These are phyloP conservation scores for Progne subis DNA, from an alignment of 2,113 vertebrate species.

Conservation along the genomic window DNA sequence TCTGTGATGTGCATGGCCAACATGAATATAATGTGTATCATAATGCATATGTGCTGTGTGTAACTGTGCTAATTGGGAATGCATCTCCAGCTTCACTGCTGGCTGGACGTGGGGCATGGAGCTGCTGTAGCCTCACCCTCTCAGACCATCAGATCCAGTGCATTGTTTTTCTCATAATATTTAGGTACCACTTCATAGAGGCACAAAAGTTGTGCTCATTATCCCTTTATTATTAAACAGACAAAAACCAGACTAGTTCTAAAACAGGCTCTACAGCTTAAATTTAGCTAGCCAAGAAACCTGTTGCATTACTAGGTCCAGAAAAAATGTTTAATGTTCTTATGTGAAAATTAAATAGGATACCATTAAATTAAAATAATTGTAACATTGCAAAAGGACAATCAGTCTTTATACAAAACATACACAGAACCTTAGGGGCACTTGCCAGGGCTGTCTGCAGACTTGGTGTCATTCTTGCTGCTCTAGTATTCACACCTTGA, in stretches of 20 bases:
- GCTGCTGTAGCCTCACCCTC: background rate
- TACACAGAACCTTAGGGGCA: background rate
- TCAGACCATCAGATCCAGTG: background rate
- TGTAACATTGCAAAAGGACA: background rate
- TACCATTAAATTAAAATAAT: background rate
- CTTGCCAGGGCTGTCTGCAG: background rate
- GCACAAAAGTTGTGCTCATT: background rate
- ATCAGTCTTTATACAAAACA: background rate
- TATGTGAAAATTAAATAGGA: rapidly evolving
- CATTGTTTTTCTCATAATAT: background rate
- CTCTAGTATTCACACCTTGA: background rate
- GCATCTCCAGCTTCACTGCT: background rate
- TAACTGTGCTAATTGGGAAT: background rate
- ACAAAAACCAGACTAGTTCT: background rate
- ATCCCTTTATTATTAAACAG: background rate
- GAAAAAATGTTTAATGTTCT: background rate
- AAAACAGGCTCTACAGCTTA: background rate
- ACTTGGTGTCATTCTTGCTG: background rate
- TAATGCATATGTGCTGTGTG: background rate
- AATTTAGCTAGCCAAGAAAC: background rate
- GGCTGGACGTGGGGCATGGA: background rate
- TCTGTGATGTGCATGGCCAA: background rate
- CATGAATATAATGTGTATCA: no score
- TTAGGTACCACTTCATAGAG: background rate
- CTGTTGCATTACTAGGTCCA: background rate